These are phyloP conservation scores for Lamproptera curius DNA, from an alignment of 2,888 invertebrate genomes.

Conservation along the genomic window DNA sequence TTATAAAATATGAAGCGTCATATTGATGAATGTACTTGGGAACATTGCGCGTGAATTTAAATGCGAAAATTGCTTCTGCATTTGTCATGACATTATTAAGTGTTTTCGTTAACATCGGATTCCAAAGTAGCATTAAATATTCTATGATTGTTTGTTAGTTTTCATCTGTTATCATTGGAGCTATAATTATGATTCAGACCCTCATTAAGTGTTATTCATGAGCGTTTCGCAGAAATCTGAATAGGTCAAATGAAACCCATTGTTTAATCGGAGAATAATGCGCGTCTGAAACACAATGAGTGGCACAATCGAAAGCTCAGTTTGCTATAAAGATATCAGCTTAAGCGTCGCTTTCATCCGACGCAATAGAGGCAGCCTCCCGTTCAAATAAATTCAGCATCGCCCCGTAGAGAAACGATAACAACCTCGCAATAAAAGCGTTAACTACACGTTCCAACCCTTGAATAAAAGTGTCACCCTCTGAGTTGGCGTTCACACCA, in stretches of 20 bases:
- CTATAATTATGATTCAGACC: slow-evolving; percentile 15
- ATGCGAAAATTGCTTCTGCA: background rate
- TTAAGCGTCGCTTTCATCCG: slow-evolving; percentile 2
- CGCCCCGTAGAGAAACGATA: slow-evolving; percentile 21
- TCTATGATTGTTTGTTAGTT: too few relatives aligned
- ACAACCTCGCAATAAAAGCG: slow-evolving; percentile 26
- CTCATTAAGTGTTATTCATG: slow-evolving; percentile 15
- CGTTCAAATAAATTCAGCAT: slow-evolving; percentile 9
- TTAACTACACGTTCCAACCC: slow-evolving; percentile 34
- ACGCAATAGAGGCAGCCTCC: background rate
- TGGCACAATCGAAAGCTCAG: slow-evolving; percentile 7
- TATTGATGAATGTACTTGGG: background rate
- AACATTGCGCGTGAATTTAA: background rate
- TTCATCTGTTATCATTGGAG: too few relatives aligned
- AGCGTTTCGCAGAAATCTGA: background rate
- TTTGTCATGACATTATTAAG: background rate
- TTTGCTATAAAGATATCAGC: slow-evolving; percentile 11
- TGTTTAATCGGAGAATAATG: slow-evolving; percentile 4
- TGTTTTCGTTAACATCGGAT: too few relatives aligned
- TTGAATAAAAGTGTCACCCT: slow-evolving; percentile 49
- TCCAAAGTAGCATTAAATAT: too few relatives aligned
- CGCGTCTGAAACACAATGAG: background rate
- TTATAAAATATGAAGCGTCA: background rate
- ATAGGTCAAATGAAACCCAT: background rate
- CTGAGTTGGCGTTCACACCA: slow-evolving; percentile 41